phyloP scores from a whole-genome alignment of 2,888 invertebrate species.

The Cheilosia scutellata region DNA sequence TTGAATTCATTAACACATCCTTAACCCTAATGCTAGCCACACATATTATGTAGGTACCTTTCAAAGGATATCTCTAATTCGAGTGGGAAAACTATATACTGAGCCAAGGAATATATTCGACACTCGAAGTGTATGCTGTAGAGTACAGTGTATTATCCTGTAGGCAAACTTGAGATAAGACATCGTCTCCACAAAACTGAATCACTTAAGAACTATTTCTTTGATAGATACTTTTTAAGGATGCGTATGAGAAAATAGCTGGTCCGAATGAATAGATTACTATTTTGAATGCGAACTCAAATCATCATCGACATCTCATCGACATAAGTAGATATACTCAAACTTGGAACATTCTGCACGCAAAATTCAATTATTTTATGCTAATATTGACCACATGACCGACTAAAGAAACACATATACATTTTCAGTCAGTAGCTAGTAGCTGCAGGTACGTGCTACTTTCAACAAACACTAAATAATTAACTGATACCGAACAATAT shows the following conservation, averaged over 20 bases:
- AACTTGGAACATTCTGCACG: slow-evolving; percentile 39
- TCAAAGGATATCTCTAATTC: not conserved
- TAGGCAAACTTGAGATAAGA: not conserved
- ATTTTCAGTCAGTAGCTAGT: not conserved
- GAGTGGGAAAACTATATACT: not conserved
- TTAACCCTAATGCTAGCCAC: slow-evolving; percentile 16
- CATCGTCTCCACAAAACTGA: not conserved
- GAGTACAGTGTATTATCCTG: not conserved
- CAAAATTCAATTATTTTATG: slow-evolving; percentile 70
- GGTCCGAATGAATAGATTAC: slow-evolving; percentile 34
- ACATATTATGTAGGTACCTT: not conserved
- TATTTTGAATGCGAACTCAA: slow-evolving; percentile 35
- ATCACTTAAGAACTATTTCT: not conserved
- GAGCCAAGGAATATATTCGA: not conserved
- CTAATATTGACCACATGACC: slow-evolving; percentile 61
- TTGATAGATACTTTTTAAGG: not conserved
- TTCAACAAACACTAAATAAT: slow-evolving; percentile 62
- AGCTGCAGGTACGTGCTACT: slow-evolving; percentile 28
- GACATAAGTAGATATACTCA: slow-evolving; percentile 5
- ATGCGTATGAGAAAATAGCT: slow-evolving; percentile 11
- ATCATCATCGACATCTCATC: slow-evolving; percentile 24
- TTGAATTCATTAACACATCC: slow-evolving; percentile 49
- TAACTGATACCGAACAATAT: slow-evolving; percentile 52
- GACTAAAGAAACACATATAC: slow-evolving; percentile 11
- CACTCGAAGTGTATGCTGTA: not conserved